Evolutionary conservation across 2,797 vertebrate genomes (phyloP), one percentile per base, ranked within the genome.

Genomic region (Sandelia bainsii): DNA sequence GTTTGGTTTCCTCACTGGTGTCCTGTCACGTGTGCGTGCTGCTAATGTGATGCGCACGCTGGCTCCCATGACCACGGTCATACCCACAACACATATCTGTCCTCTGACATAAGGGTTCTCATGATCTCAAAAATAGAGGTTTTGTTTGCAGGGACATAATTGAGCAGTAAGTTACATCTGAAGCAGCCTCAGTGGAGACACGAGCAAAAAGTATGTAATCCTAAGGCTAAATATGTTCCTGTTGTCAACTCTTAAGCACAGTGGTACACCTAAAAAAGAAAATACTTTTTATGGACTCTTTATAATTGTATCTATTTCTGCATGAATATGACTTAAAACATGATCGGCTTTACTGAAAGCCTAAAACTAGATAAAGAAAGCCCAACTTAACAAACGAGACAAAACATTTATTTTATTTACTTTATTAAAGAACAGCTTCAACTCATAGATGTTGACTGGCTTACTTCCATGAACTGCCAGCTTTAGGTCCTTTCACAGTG

Each of bases 31-130:
- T 87, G 91, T 77, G 61, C 68, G 62, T 50, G 76, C 59, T 62
- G 71, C 79, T 94, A 92, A 94, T 92, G 79, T 16, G 81, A 83
- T 72, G 74, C 91, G 20, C 87, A 84, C 63, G 83, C 88, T 20
- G 10, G 61, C 73, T 90, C 92, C 74, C 91, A 85, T 94, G 93
- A 93, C 92, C 58, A 17, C 20, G 0, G 62, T 77, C 68, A 76
- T 53, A 39, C 75, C 77, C 80, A 67, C 73, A 66, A 61, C 27
- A 37, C 79, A 45, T 46, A 70, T 57, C 73, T 80, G 45, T 32
- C 32, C 69, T 69, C 74, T 62, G 81, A 86, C 83, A 85, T 53
- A 52, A 81, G 48, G 13, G 57, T 69, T 86, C 83, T 71, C 83
- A 87, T 83, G 80, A 82, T 68, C 69, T 54, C 23, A 9, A 85